phyloP scores from a whole-genome alignment of 2,888 invertebrate genomes.

The Lucinisca nassula region DNA sequence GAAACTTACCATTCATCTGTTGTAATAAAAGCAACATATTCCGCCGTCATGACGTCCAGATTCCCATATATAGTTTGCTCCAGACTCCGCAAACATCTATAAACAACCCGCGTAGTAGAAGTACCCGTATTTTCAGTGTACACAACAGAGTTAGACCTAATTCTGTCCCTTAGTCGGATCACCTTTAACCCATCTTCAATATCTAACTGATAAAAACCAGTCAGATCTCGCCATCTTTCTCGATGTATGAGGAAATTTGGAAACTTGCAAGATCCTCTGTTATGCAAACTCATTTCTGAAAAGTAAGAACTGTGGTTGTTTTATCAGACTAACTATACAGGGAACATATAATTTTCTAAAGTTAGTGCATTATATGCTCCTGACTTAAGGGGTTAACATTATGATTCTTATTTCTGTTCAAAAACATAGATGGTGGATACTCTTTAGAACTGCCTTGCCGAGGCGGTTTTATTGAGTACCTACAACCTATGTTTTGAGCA shows the following conservation, averaged over 20 bases:
- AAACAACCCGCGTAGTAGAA: slow-evolving; percentile 26
- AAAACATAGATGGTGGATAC: too few relatives aligned
- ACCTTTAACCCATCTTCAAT: slow-evolving; percentile 7
- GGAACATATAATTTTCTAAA: too few relatives aligned
- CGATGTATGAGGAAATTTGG: slow-evolving; percentile 13
- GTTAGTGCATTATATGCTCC: too few relatives aligned
- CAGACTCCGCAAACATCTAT: slow-evolving; percentile 29
- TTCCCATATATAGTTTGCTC: slow-evolving; percentile 3
- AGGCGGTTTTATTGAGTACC: too few relatives aligned
- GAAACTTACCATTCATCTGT: slow-evolving; percentile 43
- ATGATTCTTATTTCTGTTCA: too few relatives aligned
- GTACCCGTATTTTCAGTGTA: neutral
- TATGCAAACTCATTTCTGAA: slow-evolving; percentile 8
- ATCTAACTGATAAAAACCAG: neutral
- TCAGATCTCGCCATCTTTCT: slow-evolving; percentile 23
- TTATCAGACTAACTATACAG: too few relatives aligned
- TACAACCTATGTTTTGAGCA: too few relatives aligned
- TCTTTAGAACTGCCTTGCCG: too few relatives aligned
- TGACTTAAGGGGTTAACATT: too few relatives aligned
- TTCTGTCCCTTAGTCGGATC: slow-evolving; percentile 1
- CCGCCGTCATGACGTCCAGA: neutral
- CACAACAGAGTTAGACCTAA: neutral
- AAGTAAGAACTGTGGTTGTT: neutral
- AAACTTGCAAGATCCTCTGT: slow-evolving; percentile 18
- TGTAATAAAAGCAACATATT: slow-evolving; percentile 34